These are phyloP conservation scores for Anhinga rufa DNA, from an alignment of 2,113 vertebrate species.

Conservation along the genomic window DNA sequence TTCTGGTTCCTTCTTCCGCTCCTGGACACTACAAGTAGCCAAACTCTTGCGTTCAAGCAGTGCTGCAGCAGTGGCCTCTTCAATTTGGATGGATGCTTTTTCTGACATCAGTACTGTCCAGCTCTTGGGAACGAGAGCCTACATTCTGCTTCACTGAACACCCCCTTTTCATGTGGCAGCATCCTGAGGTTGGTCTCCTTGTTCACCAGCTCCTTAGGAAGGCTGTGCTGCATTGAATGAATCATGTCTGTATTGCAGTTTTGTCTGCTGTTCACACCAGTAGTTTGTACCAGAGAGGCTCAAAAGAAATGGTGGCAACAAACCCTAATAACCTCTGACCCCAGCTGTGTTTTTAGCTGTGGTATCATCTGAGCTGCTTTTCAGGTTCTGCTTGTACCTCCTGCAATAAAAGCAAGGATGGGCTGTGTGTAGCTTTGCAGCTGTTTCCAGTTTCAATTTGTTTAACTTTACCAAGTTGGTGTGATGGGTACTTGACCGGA, in stretches of 20 bases:
- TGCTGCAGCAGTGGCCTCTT: not conserved
- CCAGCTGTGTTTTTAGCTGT: not conserved
- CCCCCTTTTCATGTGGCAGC: not conserved
- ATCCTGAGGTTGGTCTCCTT: not conserved
- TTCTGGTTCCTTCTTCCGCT: not conserved
- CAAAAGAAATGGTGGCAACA: not conserved
- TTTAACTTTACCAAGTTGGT: not conserved
- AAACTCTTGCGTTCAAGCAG: not conserved
- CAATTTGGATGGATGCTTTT: not conserved
- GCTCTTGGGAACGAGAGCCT: not conserved
- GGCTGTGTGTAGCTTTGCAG: not conserved
- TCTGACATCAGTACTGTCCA: not conserved
- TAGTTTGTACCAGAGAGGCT: not conserved
- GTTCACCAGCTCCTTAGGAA: not conserved
- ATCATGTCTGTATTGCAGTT: not conserved
- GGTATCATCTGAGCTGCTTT: not conserved
- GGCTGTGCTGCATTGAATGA: not conserved
- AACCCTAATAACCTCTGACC: not conserved
- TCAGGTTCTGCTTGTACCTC: not conserved
- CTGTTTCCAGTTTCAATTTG: not conserved
- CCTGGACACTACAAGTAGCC: not conserved
- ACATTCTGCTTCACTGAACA: not conserved
- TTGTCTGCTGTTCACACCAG: not conserved
- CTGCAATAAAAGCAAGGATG: not conserved
- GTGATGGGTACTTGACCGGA: too few species aligned